phyloP scores from a whole-genome alignment of 1,140 invertebrate genomes.

The Meteorus sp. region DNA sequence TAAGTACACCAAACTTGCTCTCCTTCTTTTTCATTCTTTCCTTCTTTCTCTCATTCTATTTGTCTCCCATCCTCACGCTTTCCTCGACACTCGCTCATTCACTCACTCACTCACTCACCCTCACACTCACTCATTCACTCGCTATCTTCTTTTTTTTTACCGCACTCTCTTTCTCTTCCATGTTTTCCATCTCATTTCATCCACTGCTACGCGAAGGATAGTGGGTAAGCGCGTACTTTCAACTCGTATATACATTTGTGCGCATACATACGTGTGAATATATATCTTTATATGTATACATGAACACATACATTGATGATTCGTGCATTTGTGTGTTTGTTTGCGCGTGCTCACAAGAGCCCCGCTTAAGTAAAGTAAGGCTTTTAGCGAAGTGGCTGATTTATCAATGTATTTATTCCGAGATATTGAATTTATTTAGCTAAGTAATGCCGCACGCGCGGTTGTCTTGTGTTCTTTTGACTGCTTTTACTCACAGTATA shows the following conservation, averaged over 20 bases:
- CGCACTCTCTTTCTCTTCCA: too few species aligned
- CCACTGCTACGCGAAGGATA: neutral
- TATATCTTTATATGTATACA: constrained; percentile 3
- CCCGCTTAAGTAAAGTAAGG: constrained; percentile 55
- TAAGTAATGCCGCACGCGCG: constrained; percentile 48
- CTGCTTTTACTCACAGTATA: constrained; percentile 15
- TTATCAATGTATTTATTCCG: constrained; percentile 61
- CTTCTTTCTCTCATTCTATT: constrained; percentile 24
- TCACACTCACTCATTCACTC: constrained; percentile 2
- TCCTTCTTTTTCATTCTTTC: constrained; percentile 30
- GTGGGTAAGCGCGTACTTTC: constrained; percentile 4
- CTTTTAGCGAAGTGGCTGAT: constrained; percentile 60
- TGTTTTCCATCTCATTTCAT: constrained; percentile 18
- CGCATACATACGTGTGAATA: constrained; percentile 12
- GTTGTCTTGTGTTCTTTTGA: constrained; percentile 10
- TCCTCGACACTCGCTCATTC: constrained; percentile 7
- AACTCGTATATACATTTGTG: constrained; percentile 10
- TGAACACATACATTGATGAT: constrained; percentile 13
- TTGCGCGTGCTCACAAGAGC: constrained; percentile 52
- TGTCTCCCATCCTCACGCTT: constrained; percentile 25
- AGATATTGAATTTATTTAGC: constrained; percentile 60
- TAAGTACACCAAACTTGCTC: constrained; percentile 45
- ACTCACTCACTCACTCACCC: constrained; percentile 16
- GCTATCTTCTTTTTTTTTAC: too few species aligned
- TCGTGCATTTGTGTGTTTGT: constrained; percentile 38